Evolutionary conservation across 2,888 invertebrate genomes (phyloP).

Genomic region (Chaetoderma sp.): DNA sequence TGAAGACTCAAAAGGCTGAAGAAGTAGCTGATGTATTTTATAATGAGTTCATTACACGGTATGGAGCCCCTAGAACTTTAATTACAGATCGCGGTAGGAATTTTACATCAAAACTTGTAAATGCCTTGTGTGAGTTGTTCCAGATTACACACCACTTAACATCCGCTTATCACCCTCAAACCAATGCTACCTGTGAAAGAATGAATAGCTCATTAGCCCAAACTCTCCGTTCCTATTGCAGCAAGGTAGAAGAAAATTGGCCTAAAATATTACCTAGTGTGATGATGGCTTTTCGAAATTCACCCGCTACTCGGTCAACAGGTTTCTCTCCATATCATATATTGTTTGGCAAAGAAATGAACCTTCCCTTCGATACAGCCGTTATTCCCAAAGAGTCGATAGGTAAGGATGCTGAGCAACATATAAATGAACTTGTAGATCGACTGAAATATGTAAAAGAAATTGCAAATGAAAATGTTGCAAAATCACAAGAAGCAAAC

Average conservation of each 20-base stretch:
- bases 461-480: too few relatives aligned
- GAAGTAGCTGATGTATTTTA: constrained; percentile 35
- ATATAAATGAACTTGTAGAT: constrained; percentile 13
- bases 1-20: constrained; percentile 28
- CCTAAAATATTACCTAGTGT: constrained; percentile 26
- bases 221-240: constrained; percentile 25
- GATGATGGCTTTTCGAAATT: constrained; percentile 35
- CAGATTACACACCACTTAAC: constrained; percentile 32
- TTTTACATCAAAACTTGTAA: constrained; percentile 37
- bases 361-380: constrained; percentile 26
- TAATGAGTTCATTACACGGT: constrained; percentile 30
- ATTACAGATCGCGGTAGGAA: constrained; percentile 32
- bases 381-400: constrained; percentile 25
- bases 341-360: constrained; percentile 29
- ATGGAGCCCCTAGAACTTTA: constrained; percentile 30
- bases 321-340: constrained; percentile 30
- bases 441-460: too few relatives aligned
- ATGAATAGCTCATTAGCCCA: constrained; percentile 28
- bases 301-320: constrained; percentile 28
- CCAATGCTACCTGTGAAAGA: constrained; percentile 33
- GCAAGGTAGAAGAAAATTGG: constrained; percentile 33
- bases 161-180: constrained; percentile 37
- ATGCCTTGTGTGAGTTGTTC: constrained; percentile 36
- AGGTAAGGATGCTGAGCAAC: not conserved
- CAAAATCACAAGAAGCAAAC: too few relatives aligned